A percentile compares a stretch with the other conserved stretches of the same genome.
phyloP scores from a whole-genome alignment of 2,797 vertebrate genomes.

The Enteromius radiatus region DNA sequence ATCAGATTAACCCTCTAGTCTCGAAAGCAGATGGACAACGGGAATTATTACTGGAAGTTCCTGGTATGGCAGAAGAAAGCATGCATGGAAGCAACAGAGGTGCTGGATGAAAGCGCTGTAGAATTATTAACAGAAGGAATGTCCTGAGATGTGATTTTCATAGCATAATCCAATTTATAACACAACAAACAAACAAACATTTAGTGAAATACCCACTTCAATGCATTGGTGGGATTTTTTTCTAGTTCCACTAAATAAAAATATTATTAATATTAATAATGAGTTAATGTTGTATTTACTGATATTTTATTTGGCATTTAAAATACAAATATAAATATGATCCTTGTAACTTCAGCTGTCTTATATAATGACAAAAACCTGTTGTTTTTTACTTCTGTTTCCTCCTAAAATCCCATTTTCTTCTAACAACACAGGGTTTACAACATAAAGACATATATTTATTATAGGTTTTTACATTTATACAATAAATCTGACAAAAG shows the following conservation, averaged over 20 bases:
- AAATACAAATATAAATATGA: not conserved
- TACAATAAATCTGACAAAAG: not conserved
- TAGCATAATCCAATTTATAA: not conserved
- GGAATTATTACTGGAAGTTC: conserved; percentile 49
- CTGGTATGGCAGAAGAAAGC: not conserved
- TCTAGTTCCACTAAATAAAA: not conserved
- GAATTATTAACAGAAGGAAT: not conserved
- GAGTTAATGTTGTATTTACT: not conserved
- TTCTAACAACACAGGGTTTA: not conserved
- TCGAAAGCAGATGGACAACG: conserved; percentile 32
- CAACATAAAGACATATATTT: not conserved
- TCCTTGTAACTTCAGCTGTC: not conserved
- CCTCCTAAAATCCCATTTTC: not conserved
- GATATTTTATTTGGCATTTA: not conserved
- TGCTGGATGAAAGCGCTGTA: not conserved
- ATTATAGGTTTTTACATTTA: not conserved
- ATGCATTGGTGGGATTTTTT: not conserved
- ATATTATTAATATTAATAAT: not conserved
- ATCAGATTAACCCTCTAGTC: conserved; percentile 58
- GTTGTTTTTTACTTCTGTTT: not conserved
- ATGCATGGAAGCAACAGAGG: not conserved
- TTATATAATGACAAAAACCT: not conserved
- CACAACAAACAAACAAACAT: not conserved
- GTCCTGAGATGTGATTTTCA: conserved; percentile 4
- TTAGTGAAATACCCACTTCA: not conserved